Evolutionary conservation across 2,888 invertebrate species (phyloP), one percentile per base, ranked within the genome.

Genomic region (Apodemia zela): DNA sequence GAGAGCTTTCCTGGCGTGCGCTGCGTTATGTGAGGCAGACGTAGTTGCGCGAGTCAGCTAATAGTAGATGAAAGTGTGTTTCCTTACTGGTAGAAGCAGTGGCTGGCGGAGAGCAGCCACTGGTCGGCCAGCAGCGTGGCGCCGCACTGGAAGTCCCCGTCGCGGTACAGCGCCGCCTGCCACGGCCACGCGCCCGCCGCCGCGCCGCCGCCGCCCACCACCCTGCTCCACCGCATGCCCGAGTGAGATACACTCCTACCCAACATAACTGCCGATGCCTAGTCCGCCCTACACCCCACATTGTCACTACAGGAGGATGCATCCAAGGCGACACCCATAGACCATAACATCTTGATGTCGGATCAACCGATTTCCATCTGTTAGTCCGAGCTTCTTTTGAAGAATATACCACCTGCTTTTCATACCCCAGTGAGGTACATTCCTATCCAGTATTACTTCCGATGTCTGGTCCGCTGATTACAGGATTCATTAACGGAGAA

Each of bases 151-250:
- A 96, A 96, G 85, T 96, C 95, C 0, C 96, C 96, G 85, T 96
- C 96, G 75, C 95, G 95, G 85, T 96, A 96, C 25, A 96, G 92
- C 47, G 96, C 96, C n/a, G 96, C 96, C 88, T 96, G 96, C 96
- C 96, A 96, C 4, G 96, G 96, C 96, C 96, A 96, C 35, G 96
- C 94, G 70, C 96, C 96, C 10, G 95, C 93, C 62, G 94, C 93
- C 51, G 96, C 94, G 77, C 96, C 96, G 63, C 93, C 94, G 68
- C 96, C 96, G 64, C 96, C 96, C 73, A 96, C 96, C 80, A 96
- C 96, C 89, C 96, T 95, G 88, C 90, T 83, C 85, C 88, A 88
- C 75, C 91, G 90, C 79, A 86, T 82, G 79, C 79, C 80, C 79
- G 71, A 73, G 75, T 85, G 81, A 85, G 79, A 81, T 74, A 80